Evolutionary conservation across 1,140 invertebrate species (phyloP).

Genomic region (Micrasema longulum): DNA sequence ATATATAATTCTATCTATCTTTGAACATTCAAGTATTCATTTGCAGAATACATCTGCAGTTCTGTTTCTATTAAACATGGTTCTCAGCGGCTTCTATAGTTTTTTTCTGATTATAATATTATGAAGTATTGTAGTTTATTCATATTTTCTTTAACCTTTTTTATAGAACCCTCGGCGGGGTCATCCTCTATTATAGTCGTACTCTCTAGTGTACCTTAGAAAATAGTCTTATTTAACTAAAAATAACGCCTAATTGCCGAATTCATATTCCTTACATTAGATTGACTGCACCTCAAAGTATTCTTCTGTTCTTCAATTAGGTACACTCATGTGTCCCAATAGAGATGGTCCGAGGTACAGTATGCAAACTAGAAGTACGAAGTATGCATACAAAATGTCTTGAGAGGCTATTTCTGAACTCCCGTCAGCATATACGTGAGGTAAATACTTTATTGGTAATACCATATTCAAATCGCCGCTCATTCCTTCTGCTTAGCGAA

Average conservation of each 20-base stretch:
- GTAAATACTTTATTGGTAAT: background rate
- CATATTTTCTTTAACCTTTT: background rate
- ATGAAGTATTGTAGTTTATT: too few relatives aligned
- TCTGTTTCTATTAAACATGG: too few relatives aligned
- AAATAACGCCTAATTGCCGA: background rate
- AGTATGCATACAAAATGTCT: constrained; percentile 3
- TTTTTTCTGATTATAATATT: too few relatives aligned
- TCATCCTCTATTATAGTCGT: background rate
- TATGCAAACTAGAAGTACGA: constrained; percentile 21
- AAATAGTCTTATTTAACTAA: background rate
- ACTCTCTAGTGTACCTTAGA: background rate
- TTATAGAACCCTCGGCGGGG: background rate
- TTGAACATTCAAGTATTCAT: too few relatives aligned
- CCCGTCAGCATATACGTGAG: constrained; percentile 7
- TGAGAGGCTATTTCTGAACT: constrained; percentile 17
- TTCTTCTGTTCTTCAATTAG: background rate
- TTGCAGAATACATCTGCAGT: too few relatives aligned
- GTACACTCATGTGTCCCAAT: background rate
- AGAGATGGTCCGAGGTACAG: constrained; percentile 10
- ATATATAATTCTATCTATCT: too few relatives aligned
- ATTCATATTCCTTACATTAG: background rate
- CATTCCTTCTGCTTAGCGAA: constrained; percentile 4
- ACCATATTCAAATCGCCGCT: constrained; percentile 20
- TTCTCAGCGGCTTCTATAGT: too few relatives aligned
- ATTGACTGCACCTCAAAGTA: background rate